Base-by-base conservation (phyloP, 2,888 invertebrate genomes). In the Eristalinus sepulchralis region DNA sequence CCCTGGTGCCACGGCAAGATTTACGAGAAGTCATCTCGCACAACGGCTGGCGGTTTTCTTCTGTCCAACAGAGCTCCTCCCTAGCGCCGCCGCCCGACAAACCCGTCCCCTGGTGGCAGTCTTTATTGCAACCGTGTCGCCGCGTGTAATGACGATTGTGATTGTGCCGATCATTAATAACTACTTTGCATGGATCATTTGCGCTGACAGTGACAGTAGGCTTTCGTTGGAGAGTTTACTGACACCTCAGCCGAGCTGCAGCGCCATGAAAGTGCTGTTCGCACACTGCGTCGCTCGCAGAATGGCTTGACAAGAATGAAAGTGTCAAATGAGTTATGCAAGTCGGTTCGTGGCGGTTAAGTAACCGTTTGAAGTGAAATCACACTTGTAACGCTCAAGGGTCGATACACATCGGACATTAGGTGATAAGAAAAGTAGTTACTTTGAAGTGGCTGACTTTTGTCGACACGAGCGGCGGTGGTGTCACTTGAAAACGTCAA, bases 181-280 rank as follows among this genome's bases (percentile, higher is more conserved):
- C 76, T 72, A 47, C 77, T 77, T 85, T 85, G 76, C 76, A 81
- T 85, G 67, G 81, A 81, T 84, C 84, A 84, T 84, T 84, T 84
- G 67, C 66, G 66, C 62, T 84, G 75, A 55, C 66, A 67, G 24
- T 24, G 57, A 57, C 57, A 57, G 57, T 9, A 31, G 77, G 77
- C 68, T 70, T 77, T 70, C 62, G n/a, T 39, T 11, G 27, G 60
- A 76, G 60, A 81, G 84, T 80, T 81, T 34, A 84, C 66, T 81
- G 84, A 84, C 84, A 81, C 34, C 57, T 34, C 59, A 55, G 33
- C 57, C 20, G 17, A 17, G 36, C 10, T 1, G 9, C 34, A 34
- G 34, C 9, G 34, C 9, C 47, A 47, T 17, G 47, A 47, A 47
- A 47, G 47, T 17, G 47, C 1, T 47, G 47, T 47, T 47, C 47